These are phyloP conservation scores for Taenioides sp. DNA, from an alignment of 2,797 vertebrate species.

Conservation along the genomic window DNA sequence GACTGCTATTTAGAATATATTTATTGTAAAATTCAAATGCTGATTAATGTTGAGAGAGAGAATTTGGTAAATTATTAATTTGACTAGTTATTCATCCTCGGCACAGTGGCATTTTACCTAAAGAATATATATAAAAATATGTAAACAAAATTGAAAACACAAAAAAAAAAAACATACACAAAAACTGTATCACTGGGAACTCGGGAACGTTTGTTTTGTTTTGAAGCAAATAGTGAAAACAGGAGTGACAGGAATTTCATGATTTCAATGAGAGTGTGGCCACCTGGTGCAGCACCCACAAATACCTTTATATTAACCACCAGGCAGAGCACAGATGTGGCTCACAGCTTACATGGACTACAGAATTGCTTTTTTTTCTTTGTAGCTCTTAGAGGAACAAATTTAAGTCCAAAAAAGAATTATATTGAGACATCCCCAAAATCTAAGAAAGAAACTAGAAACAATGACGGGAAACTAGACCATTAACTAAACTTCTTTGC, in stretches of 20 bases:
- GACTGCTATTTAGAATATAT: background rate
- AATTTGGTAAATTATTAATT: too few relatives aligned
- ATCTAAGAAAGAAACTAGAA: background rate
- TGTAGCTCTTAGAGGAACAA: background rate
- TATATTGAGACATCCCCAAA: background rate
- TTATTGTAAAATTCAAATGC: background rate
- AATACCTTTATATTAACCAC: too few relatives aligned
- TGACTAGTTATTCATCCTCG: too few relatives aligned
- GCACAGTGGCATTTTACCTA: too few relatives aligned
- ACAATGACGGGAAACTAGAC: background rate
- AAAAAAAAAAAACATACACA: too few relatives aligned
- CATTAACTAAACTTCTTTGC: background rate
- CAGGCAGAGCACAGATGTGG: too few relatives aligned
- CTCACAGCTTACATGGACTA: too few relatives aligned
- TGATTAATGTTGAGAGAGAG: background rate
- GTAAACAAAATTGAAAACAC: background rate
- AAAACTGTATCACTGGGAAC: background rate
- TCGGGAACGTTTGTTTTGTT: constrained; percentile 24
- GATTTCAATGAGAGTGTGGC: too few relatives aligned
- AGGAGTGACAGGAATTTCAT: too few relatives aligned
- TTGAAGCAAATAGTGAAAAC: background rate
- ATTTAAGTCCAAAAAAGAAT: background rate
- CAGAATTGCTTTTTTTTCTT: too few relatives aligned
- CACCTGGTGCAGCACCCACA: too few relatives aligned
- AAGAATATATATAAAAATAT: too few relatives aligned